phyloP scores from a whole-genome alignment of 2,888 invertebrate species.

The Lochmaea capreae region DNA sequence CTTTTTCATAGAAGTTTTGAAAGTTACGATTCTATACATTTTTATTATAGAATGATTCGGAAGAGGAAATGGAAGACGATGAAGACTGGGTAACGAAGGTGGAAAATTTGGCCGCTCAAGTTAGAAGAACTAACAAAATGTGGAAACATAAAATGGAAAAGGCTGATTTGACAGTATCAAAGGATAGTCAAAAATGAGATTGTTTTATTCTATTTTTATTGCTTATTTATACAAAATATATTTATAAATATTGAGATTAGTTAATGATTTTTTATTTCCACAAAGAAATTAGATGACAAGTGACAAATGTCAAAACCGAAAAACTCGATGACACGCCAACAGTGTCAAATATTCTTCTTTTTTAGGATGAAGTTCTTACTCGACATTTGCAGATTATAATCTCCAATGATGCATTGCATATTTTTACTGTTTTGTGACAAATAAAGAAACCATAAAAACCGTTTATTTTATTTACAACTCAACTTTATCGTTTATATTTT shows the following conservation, averaged over 20 bases:
- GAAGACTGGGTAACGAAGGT: slow-evolving; percentile 55
- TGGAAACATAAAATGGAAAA: slow-evolving; percentile 52
- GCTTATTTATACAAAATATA: slow-evolving; percentile 19
- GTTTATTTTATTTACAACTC: no score
- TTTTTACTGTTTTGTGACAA: no score
- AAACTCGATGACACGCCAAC: no score
- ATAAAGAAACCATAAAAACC: no score
- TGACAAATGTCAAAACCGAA: no score
- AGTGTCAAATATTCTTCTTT: no score
- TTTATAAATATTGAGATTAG: background rate
- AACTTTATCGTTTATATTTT: background rate
- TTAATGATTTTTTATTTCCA: background rate
- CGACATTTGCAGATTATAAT: no score
- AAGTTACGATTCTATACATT: no score
- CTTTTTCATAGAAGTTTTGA: no score
- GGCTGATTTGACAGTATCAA: slow-evolving; percentile 49
- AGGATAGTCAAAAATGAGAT: slow-evolving; percentile 49
- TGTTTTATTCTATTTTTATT: slow-evolving; percentile 20
- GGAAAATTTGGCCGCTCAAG: slow-evolving; percentile 54
- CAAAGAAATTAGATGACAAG: no score
- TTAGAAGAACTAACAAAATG: slow-evolving; percentile 53
- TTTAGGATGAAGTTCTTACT: no score
- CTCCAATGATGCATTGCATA: no score
- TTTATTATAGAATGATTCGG: slow-evolving; percentile 49
- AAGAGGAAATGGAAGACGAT: slow-evolving; percentile 51